Percentiles rank a stretch among this genome's conserved stretches.
Conservation (phyloP, 2,888 invertebrate species). For the Cephus runcator region DNA sequence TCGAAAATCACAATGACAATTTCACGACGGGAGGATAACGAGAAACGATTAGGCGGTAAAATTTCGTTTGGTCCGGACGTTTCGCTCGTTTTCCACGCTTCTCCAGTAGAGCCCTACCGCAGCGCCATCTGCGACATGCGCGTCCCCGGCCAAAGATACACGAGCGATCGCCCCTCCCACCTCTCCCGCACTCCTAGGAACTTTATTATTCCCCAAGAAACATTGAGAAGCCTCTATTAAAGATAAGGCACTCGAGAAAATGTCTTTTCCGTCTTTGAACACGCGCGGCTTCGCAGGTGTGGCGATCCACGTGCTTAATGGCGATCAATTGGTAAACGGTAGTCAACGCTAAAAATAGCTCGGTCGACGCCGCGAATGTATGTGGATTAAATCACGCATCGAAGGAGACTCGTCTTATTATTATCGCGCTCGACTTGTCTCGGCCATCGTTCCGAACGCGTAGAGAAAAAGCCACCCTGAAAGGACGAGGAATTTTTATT, state of each 20-base stretch:
- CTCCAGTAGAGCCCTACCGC: neutral
- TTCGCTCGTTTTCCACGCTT: neutral
- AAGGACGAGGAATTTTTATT: neutral
- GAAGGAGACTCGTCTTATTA: neutral
- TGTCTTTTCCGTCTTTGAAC: neutral
- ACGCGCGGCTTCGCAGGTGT: neutral
- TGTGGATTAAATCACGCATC: neutral
- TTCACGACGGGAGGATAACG: neutral
- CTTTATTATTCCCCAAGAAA: neutral
- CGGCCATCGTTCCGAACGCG: neutral
- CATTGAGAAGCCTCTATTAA: neutral
- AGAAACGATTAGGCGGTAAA: neutral
- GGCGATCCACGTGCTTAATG: neutral
- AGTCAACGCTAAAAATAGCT: neutral
- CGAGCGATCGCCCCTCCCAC: neutral
- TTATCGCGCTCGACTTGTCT: neutral
- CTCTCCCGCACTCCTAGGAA: neutral
- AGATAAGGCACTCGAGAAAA: neutral
- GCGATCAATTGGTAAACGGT: neutral
- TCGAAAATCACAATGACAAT: neutral
- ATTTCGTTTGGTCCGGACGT: neutral
- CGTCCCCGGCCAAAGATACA: neutral
- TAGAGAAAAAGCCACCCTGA: neutral
- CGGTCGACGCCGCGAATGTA: neutral
- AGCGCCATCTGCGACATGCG: neutral